Conservation (phyloP, 92 coral and sea anemone genomes). For the Paragorgia papillata region DNA sequence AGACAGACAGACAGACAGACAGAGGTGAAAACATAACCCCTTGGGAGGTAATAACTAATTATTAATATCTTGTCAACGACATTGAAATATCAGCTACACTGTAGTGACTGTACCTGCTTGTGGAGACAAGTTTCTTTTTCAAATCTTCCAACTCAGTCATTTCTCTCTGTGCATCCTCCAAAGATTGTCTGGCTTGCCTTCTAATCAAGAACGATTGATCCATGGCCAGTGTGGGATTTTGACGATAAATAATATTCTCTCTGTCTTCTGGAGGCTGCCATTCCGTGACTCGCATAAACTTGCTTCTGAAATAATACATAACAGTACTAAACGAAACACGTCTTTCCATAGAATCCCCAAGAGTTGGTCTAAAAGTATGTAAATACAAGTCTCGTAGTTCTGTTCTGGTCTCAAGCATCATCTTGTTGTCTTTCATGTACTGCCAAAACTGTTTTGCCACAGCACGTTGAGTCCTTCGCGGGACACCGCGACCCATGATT, state of each 20-base stretch:
- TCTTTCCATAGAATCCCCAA: slow-evolving; percentile 11
- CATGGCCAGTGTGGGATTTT: slow-evolving; percentile 62
- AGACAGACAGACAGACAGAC: no score
- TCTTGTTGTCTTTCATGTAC: slow-evolving; percentile 56
- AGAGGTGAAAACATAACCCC: no score
- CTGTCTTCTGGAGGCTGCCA: slow-evolving; percentile 55
- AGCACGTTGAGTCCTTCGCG: not conserved
- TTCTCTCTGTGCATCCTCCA: slow-evolving; percentile 21
- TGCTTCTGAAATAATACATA: slow-evolving; percentile 58
- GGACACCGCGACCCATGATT: not conserved
- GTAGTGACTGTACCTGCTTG: slow-evolving; percentile 55
- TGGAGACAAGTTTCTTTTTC: slow-evolving; percentile 60
- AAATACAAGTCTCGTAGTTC: slow-evolving; percentile 66
- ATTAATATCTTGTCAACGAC: no score
- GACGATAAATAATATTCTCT: slow-evolving; percentile 61
- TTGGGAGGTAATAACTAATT: no score
- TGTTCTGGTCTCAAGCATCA: slow-evolving; percentile 58
- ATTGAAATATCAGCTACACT: no score
- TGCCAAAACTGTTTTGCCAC: slow-evolving; percentile 68
- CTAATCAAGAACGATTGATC: slow-evolving; percentile 73
- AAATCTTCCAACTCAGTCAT: slow-evolving; percentile 30
- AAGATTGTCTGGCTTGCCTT: slow-evolving; percentile 36
- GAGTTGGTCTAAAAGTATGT: slow-evolving; percentile 53
- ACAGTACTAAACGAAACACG: slow-evolving; percentile 55
- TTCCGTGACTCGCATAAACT: slow-evolving; percentile 60